Evolutionary conservation across 2,797 vertebrate species (phyloP).

Genomic region (Sorex maritimensis): DNA sequence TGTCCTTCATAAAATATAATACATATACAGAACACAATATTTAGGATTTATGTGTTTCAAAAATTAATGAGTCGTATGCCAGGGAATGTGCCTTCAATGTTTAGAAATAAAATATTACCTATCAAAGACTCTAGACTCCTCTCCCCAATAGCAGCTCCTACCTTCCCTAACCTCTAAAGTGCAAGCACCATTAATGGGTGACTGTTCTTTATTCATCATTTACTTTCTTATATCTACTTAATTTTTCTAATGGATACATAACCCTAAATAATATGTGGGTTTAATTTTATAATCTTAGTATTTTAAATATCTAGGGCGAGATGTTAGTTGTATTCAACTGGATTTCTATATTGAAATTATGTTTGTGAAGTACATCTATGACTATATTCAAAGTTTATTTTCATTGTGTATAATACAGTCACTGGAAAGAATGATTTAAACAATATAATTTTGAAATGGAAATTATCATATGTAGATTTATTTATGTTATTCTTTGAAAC

Average conservation of each 20-base stretch:
- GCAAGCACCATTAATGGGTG: background rate
- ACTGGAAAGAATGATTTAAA: background rate
- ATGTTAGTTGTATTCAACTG: background rate
- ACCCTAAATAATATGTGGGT: background rate
- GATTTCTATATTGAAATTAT: conserved; percentile 17
- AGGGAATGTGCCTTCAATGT: background rate
- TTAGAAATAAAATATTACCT: conserved; percentile 22
- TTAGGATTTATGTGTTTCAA: background rate
- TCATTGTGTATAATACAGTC: background rate
- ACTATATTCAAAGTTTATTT: background rate
- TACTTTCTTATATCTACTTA: background rate
- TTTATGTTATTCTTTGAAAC: too few relatives aligned
- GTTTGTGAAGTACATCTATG: background rate
- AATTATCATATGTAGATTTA: too few relatives aligned
- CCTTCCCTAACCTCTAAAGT: background rate
- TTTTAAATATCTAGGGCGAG: background rate
- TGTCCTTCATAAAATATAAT: background rate
- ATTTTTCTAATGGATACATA: background rate
- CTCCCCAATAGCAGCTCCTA: background rate
- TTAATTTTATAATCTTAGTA: conserved; percentile 4
- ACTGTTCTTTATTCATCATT: background rate
- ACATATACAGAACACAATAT: background rate
- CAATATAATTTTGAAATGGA: background rate
- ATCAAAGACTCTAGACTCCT: background rate
- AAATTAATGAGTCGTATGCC: conserved; percentile 20